Percentiles rank a stretch among this genome's conserved stretches.
phyloP scores from a whole-genome alignment of 2,888 invertebrate genomes.

The Rugalucina vietnamica region DNA sequence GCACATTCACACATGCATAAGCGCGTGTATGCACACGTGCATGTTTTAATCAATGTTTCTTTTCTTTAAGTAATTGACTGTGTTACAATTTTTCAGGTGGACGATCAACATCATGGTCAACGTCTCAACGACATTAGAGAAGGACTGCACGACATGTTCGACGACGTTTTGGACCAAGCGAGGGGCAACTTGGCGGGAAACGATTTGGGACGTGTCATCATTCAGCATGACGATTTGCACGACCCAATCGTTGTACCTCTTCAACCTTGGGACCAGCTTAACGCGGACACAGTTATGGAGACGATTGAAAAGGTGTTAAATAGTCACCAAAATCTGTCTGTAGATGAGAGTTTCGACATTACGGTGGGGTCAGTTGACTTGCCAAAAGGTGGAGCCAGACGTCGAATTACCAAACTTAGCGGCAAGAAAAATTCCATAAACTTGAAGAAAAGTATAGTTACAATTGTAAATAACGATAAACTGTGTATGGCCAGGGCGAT shows the following conservation, averaged over 20 bases:
- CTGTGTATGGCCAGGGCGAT: slow-evolving; percentile 35
- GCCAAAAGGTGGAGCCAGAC: slow-evolving; percentile 31
- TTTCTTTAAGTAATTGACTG: too few species aligned
- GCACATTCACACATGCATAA: too few species aligned
- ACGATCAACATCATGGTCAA: slow-evolving; percentile 8
- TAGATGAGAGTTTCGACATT: slow-evolving; percentile 33
- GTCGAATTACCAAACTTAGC: slow-evolving; percentile 29
- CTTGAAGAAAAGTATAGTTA: slow-evolving; percentile 34
- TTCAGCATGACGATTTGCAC: slow-evolving; percentile 45
- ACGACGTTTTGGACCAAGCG: slow-evolving; percentile 35
- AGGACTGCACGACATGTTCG: neutral
- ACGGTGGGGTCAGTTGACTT: slow-evolving; percentile 34
- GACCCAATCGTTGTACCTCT: slow-evolving; percentile 57
- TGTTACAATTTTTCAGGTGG: too few species aligned
- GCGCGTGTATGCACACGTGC: too few species aligned
- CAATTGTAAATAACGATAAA: slow-evolving; percentile 33
- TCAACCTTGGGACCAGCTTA: slow-evolving; percentile 41
- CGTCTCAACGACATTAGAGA: neutral
- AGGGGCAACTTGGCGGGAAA: slow-evolving; percentile 19
- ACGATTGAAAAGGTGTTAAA: slow-evolving; percentile 53
- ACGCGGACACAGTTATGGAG: slow-evolving; percentile 32
- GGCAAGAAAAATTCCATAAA: slow-evolving; percentile 31
- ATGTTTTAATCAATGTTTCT: too few species aligned
- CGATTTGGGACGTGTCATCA: slow-evolving; percentile 34
- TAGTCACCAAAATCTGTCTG: slow-evolving; percentile 46